Conservation (phyloP, 2,888 invertebrate genomes). For the Drosophila recens region DNA sequence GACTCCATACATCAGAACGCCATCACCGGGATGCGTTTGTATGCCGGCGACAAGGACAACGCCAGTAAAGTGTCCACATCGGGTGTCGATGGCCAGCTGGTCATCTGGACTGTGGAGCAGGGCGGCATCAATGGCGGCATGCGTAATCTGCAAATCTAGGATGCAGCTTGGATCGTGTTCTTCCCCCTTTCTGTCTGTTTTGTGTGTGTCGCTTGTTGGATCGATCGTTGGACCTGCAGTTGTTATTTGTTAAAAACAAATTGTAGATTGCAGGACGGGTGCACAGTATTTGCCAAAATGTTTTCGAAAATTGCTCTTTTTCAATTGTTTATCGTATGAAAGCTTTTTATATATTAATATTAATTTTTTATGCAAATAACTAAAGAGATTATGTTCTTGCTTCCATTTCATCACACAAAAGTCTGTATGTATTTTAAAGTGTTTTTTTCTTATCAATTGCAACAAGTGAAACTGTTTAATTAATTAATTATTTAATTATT, state of each 20-base stretch:
- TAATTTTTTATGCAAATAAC: slow-evolving; percentile 61
- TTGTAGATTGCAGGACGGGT: slow-evolving; percentile 33
- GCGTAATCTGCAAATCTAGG: slow-evolving; percentile 75
- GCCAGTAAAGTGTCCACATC: slow-evolving; percentile 95
- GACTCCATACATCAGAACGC: slow-evolving; percentile 99
- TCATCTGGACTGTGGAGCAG: slow-evolving; percentile 93
- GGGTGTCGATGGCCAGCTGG: slow-evolving; percentile 97
- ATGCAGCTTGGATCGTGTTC: slow-evolving; percentile 11
- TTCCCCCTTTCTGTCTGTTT: slow-evolving; percentile 43
- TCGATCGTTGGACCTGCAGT: slow-evolving; percentile 39
- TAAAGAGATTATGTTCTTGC: slow-evolving; percentile 60
- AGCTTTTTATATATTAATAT: slow-evolving; percentile 69
- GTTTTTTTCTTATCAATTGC: slow-evolving; percentile 45
- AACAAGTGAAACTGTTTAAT: slow-evolving; percentile 34
- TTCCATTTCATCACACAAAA: slow-evolving; percentile 65
- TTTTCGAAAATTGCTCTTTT: slow-evolving; percentile 73
- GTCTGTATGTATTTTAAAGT: slow-evolving; percentile 69
- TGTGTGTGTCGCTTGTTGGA: slow-evolving; percentile 44
- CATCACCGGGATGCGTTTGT: slow-evolving; percentile 93
- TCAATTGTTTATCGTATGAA: slow-evolving; percentile 66
- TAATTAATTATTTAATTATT: slow-evolving; percentile 1
- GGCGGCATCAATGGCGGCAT: slow-evolving; percentile 72
- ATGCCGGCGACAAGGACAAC: slow-evolving; percentile 90
- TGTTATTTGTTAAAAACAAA: slow-evolving; percentile 60
- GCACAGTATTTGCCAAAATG: slow-evolving; percentile 81